Evolutionary conservation across 30 jellyfish, hydroid and myxozoan genomes (phyloP), one percentile per base, ranked within the genome.

Genomic region (Hydractinia symbiolongicarpus): DNA sequence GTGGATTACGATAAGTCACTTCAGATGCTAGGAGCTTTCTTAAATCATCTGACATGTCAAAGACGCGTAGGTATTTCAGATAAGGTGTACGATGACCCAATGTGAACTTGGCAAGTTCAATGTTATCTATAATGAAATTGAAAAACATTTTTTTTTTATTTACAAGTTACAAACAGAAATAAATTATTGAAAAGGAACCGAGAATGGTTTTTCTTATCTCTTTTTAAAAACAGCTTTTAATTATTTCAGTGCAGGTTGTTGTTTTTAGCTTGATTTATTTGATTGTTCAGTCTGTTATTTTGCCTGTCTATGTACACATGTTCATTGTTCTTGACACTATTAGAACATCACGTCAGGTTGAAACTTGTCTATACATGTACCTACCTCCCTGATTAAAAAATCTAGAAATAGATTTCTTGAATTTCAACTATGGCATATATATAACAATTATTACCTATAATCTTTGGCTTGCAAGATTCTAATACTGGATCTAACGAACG

Each of bases 41-140:
- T 71, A 86, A 55, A 66, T 93, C 98, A 11, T 87, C 98, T 9
- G 96, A 76, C 64, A 94, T 86, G 75, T 93, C 98, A 86, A 54
- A 93, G 5, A 93, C 96, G 54, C 79, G 82, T 5, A 87, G 83
- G 86, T 69, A 93, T 70, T 87, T 93, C 66, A 93, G 68, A 73
- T 83, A 93, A 2, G 98, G 98, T 50, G 98, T 93, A 10, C 98
- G 87, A 30, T 94, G 67, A 9, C 98, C 98, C 54, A 93, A 89
- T 3, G 98, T 78, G 78, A 93, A 93, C 21, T 93, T 94, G n/a
- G 90, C 58, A 60, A 93, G 30, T 73, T 93, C 98, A 72, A 93
- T 93, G 6, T 95, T 72, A 8, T 87, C 98, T 93, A 81, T 53
- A 67, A 77, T 55, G 14, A 14, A 20, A 58, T 30, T 30, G 4